Percentiles rank a stretch among this genome's conserved stretches.
Conservation (phyloP, 2,888 invertebrate genomes). For the Alsophila aescularia region DNA sequence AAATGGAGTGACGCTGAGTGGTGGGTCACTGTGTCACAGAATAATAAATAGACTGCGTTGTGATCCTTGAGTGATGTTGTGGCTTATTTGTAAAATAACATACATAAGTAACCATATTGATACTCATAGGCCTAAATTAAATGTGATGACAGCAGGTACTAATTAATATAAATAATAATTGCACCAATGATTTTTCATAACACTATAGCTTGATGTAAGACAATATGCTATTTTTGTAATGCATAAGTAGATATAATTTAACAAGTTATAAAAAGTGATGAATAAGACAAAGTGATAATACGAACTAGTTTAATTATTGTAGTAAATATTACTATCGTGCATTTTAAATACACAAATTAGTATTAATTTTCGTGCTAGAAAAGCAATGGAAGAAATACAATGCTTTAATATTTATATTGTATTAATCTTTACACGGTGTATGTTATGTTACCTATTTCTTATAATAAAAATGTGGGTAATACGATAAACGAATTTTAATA, state of each 20-base stretch:
- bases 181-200: conserved; percentile 12
- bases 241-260: conserved; percentile 24
- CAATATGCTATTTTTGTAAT: conserved; percentile 35
- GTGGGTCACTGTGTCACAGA: conserved; percentile 6
- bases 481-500: neutral
- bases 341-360: conserved; percentile 43
- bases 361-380: conserved; percentile 34
- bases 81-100: conserved; percentile 19
- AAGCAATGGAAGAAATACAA: conserved; percentile 42
- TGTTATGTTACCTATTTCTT: conserved; percentile 25
- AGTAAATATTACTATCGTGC: conserved; percentile 27
- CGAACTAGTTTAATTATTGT: conserved; percentile 10
- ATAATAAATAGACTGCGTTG: no score
- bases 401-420: conserved; percentile 49
- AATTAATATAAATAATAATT: neutral
- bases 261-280: conserved; percentile 11
- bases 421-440: conserved; percentile 36
- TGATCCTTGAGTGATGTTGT: conserved; percentile 19
- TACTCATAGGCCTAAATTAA: conserved; percentile 11
- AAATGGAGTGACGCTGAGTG: conserved; percentile 3
- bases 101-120: conserved; percentile 13
- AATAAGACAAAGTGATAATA: conserved; percentile 20
- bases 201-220: conserved; percentile 19
- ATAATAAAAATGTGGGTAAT: conserved; percentile 17
- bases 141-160: conserved; percentile 14